Percentiles rank a stretch among this genome's conserved stretches.
phyloP scores from a whole-genome alignment of 2,888 invertebrate species.

The Tachystola acroxantha region DNA sequence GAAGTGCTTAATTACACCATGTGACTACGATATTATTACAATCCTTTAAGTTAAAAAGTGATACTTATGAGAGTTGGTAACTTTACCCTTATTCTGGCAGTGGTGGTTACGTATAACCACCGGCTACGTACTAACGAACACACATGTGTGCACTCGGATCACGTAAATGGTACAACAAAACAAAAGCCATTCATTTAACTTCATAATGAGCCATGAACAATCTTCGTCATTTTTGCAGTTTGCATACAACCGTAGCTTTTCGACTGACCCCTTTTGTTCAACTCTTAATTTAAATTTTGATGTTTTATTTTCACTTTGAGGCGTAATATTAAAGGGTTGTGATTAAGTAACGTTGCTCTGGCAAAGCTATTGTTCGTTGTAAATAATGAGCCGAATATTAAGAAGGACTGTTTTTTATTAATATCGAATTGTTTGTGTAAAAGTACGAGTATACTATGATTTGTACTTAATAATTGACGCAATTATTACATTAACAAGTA shows the following conservation, averaged over 20 bases:
- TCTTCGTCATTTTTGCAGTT: slow-evolving; percentile 62
- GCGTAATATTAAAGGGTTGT: slow-evolving; percentile 58
- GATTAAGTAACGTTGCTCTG: slow-evolving; percentile 59
- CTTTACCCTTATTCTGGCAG: slow-evolving; percentile 7
- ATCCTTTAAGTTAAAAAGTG: no score
- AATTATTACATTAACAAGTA: no score
- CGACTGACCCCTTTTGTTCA: slow-evolving; percentile 48
- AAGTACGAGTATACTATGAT: no score
- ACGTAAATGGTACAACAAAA: slow-evolving; percentile 46
- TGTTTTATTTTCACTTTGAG: slow-evolving; percentile 53
- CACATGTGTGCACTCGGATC: slow-evolving; percentile 34
- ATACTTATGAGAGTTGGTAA: slow-evolving; percentile 10
- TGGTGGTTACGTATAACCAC: no score
- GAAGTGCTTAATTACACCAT: no score
- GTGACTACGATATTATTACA: no score
- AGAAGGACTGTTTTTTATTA: slow-evolving; percentile 32
- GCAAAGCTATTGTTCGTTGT: slow-evolving; percentile 64
- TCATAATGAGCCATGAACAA: slow-evolving; percentile 72
- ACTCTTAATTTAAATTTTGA: slow-evolving; percentile 57
- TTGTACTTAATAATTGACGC: no score
- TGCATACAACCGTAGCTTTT: slow-evolving; percentile 43
- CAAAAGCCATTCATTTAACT: slow-evolving; percentile 58
- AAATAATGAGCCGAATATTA: slow-evolving; percentile 50
- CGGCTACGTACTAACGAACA: slow-evolving; percentile 23
- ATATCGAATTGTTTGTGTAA: no score